Evolutionary conservation across 2,797 vertebrate genomes (phyloP).

Genomic region (Betta splendens): DNA sequence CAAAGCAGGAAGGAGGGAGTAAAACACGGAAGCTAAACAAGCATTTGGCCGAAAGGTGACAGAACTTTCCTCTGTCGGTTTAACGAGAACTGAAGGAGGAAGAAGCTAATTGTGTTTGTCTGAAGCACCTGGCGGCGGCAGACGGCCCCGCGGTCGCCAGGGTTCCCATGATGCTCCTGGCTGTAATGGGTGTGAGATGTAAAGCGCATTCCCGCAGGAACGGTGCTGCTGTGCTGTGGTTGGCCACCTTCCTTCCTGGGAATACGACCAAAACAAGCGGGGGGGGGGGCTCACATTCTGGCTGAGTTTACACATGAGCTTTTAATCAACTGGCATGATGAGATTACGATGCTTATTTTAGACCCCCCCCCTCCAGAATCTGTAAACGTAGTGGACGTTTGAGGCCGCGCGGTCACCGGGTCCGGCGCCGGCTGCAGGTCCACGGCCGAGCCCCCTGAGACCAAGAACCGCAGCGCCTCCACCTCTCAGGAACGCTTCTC

Average conservation of each 20-base stretch:
- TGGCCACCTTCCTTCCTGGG: constrained; percentile 65
- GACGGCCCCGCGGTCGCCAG: constrained; percentile 52
- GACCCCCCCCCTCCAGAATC: constrained; percentile 38
- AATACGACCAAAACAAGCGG: constrained; percentile 62
- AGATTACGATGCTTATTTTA: constrained; percentile 71
- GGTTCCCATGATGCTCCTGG: constrained; percentile 53
- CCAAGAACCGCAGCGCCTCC: constrained; percentile 24
- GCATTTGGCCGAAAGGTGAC: constrained; percentile 17
- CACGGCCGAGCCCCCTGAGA: constrained; percentile 21
- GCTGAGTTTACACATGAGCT: constrained; percentile 56
- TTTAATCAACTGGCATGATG: constrained; percentile 70
- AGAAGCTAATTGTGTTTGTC: constrained; percentile 59
- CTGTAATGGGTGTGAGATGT: constrained; percentile 37
- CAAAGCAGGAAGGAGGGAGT: too few species aligned
- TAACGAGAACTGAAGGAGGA: constrained; percentile 18
- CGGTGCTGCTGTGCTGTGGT: constrained; percentile 41
- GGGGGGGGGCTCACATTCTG: constrained; percentile 55
- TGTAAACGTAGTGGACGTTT: constrained; percentile 59
- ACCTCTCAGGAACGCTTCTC: constrained; percentile 59
- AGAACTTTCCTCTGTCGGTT: constrained; percentile 43
- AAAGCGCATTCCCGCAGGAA: constrained; percentile 51
- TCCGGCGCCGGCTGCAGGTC: constrained; percentile 17
- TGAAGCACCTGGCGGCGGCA: constrained; percentile 54
- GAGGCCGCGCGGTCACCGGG: constrained; percentile 30
- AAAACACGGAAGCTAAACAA: constrained; percentile 42